Percentiles rank a stretch among this genome's conserved stretches.
phyloP scores from a whole-genome alignment of 2,888 invertebrate species.

The Chironomus tentans region DNA sequence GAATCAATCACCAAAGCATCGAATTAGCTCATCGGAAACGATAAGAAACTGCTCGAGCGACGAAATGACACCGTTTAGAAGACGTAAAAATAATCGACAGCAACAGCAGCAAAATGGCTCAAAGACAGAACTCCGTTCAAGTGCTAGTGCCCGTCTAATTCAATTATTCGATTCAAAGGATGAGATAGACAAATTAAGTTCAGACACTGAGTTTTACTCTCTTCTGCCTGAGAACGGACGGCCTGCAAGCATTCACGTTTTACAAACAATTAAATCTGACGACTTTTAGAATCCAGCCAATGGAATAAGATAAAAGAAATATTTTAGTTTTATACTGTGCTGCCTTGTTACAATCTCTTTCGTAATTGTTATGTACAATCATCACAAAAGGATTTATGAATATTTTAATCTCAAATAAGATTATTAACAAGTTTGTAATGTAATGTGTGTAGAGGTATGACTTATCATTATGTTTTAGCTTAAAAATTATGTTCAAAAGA shows the following conservation, averaged over 20 bases:
- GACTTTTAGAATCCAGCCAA: background rate
- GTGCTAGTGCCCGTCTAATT: constrained; percentile 33
- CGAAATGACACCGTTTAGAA: constrained; percentile 30
- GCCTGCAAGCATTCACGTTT: constrained; percentile 33
- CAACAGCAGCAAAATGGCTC: constrained; percentile 4
- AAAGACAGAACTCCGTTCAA: constrained; percentile 31
- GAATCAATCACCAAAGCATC: constrained; percentile 33
- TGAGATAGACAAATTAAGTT: constrained; percentile 30
- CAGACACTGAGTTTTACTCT: constrained; percentile 29
- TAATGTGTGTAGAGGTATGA: too few species aligned
- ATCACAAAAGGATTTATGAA: too few species aligned
- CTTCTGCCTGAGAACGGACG: constrained; percentile 31
- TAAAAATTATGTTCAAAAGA: too few species aligned
- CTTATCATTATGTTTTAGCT: too few species aligned
- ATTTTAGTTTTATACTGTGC: background rate
- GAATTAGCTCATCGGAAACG: constrained; percentile 24
- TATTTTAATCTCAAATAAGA: too few species aligned
- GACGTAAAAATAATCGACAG: constrained; percentile 15
- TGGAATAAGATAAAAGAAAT: background rate
- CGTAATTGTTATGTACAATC: too few species aligned
- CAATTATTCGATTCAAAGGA: constrained; percentile 29
- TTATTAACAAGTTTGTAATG: too few species aligned
- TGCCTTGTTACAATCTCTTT: background rate
- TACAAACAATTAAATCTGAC: constrained; percentile 29
- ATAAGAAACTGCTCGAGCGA: constrained; percentile 28